A percentile compares a stretch with the other conserved stretches of the same genome.
Evolutionary conservation across 2,888 invertebrate genomes (phyloP).

Genomic region (Pristionchus japonicus): DNA sequence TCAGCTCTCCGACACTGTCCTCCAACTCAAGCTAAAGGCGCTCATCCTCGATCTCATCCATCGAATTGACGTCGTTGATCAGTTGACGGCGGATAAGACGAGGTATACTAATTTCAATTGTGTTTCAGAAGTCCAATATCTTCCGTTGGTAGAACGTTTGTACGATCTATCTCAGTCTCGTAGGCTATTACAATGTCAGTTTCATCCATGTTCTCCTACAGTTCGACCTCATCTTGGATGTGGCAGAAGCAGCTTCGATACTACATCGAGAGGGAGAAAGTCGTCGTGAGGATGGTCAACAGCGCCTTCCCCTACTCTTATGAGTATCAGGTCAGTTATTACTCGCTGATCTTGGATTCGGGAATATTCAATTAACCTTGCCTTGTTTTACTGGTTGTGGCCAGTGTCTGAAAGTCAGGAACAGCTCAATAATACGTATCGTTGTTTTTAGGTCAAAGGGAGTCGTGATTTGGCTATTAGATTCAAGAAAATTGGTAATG

Average conservation of each 20-base stretch:
- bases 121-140: too few species aligned
- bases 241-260: constrained; percentile 93
- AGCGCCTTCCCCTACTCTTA: constrained; percentile 95
- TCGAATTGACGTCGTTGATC: constrained; percentile 87
- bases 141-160: too few species aligned
- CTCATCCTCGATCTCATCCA: constrained; percentile 93
- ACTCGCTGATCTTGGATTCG: not conserved
- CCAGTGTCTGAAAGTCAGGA: too few species aligned
- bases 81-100: constrained; percentile 82
- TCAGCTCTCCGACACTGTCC: constrained; percentile 77
- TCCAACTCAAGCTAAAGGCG: constrained; percentile 90
- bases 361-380: not conserved
- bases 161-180: too few species aligned
- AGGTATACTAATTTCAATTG: too few species aligned
- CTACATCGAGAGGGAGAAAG: constrained; percentile 74
- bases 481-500: not conserved
- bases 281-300: constrained; percentile 89
- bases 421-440: too few species aligned
- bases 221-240: constrained; percentile 82
- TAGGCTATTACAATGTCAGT: not conserved
- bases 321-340: constrained; percentile 85
- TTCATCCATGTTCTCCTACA: not conserved
- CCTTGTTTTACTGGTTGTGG: too few species aligned
- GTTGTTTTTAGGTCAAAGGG: too few species aligned
- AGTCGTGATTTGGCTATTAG: too few species aligned